phyloP scores from a whole-genome alignment of 1,140 invertebrate genomes.

The Drosophila punjabiensis region DNA sequence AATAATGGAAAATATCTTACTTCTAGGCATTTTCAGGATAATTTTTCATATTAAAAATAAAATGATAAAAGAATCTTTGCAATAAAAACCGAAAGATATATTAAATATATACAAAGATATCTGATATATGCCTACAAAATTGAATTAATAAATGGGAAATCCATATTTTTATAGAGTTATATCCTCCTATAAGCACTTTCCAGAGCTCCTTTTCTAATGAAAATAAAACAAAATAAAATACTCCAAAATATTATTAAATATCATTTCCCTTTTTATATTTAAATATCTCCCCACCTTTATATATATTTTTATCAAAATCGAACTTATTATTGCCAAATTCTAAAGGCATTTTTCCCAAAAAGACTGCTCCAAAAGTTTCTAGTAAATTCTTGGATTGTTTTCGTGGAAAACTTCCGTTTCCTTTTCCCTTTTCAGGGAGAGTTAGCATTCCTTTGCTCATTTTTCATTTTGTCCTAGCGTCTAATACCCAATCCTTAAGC shows the following conservation, averaged over 20 bases:
- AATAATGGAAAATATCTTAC: too few relatives aligned
- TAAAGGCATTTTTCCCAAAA: background rate
- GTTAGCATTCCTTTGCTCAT: background rate
- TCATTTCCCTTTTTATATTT: background rate
- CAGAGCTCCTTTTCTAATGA: too few relatives aligned
- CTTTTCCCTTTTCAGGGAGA: background rate
- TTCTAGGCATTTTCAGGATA: too few relatives aligned
- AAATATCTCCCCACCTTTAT: background rate
- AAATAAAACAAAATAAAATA: background rate
- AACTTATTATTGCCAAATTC: background rate
- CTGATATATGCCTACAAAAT: too few relatives aligned
- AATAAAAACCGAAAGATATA: too few relatives aligned
- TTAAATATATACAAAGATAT: too few relatives aligned
- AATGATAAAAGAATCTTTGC: too few relatives aligned
- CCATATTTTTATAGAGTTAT: too few relatives aligned
- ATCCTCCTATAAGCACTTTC: too few relatives aligned
- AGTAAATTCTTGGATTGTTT: slow-evolving; percentile 1
- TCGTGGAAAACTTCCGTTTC: background rate
- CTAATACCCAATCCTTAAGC: slow-evolving; percentile 27
- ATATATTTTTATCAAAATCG: background rate
- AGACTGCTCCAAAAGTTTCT: background rate
- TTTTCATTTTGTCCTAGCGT: slow-evolving; percentile 2
- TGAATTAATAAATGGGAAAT: too few relatives aligned
- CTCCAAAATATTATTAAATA: too few relatives aligned
- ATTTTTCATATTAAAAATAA: too few relatives aligned